Conservation (phyloP, 2,888 invertebrate genomes). For the Marronus borbonicus region DNA sequence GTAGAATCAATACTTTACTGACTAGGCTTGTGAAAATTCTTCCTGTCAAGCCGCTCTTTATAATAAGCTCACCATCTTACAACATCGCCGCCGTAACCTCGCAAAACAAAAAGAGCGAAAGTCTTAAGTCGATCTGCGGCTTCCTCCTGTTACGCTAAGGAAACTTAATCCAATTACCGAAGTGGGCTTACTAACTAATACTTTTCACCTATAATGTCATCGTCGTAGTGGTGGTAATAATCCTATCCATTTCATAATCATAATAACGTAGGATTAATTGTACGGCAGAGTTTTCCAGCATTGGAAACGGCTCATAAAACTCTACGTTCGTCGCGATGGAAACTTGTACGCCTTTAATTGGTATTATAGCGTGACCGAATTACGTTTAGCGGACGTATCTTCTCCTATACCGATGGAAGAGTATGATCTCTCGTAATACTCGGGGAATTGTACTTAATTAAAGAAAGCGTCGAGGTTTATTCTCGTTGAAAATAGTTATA, state of each 20-base stretch:
- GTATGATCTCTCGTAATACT: not conserved
- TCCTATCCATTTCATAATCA: conserved; percentile 7
- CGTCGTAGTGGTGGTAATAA: not conserved
- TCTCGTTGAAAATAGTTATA: not conserved
- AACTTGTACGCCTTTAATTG: conserved; percentile 8
- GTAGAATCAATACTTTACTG: too few relatives aligned
- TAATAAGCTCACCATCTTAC: not conserved
- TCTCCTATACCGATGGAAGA: not conserved
- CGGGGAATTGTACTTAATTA: not conserved
- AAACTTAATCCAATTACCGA: conserved; percentile 9
- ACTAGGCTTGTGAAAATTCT: too few relatives aligned
- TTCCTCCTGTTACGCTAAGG: conserved; percentile 5
- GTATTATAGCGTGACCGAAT: conserved; percentile 5
- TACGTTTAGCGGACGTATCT: not conserved
- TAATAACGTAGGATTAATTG: too few relatives aligned
- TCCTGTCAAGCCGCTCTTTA: not conserved
- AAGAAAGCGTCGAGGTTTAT: not conserved
- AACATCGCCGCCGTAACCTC: not conserved
- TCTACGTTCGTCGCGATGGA: conserved; percentile 7
- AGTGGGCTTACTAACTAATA: not conserved
- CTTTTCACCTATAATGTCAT: not conserved
- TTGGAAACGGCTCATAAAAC: not conserved
- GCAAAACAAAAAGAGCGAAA: not conserved
- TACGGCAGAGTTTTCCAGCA: not conserved
- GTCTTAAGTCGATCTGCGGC: not conserved